A percentile compares a stretch with the other conserved stretches of the same genome.
Conservation (phyloP, 2,797 vertebrate species). For the Sebastes itinus region DNA sequence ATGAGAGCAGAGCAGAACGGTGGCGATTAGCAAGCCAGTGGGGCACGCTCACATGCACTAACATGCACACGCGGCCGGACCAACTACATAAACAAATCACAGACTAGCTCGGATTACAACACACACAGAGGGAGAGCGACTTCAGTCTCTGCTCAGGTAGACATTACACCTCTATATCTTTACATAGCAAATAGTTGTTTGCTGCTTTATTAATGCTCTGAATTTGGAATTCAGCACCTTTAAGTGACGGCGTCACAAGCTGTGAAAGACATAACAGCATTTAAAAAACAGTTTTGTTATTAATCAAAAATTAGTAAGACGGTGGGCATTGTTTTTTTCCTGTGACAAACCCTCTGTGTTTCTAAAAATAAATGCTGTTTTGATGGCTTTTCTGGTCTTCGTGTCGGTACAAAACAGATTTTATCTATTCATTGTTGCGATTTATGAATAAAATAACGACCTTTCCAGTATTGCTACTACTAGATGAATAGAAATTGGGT, state of each 20-base stretch:
- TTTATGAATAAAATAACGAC: not conserved
- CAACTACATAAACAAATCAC: not conserved
- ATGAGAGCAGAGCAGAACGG: no score
- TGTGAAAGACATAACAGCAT: not conserved
- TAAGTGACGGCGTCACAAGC: not conserved
- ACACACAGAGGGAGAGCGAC: no score
- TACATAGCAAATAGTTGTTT: not conserved
- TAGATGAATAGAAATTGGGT: not conserved
- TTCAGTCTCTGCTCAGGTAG: not conserved
- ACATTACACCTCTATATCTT: not conserved
- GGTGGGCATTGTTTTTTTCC: not conserved
- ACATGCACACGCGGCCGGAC: not conserved
- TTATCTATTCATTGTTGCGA: not conserved
- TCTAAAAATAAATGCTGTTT: not conserved
- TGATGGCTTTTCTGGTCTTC: not conserved
- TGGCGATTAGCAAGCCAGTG: not conserved
- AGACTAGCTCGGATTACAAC: no score
- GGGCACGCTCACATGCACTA: not conserved
- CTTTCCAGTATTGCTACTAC: not conserved
- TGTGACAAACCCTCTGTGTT: not conserved
- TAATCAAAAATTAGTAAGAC: not conserved
- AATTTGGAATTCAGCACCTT: not conserved
- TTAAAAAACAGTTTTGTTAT: not conserved
- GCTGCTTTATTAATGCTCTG: not conserved
- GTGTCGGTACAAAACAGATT: not conserved